Evolutionary conservation across 1,140 invertebrate genomes (phyloP).

Genomic region (Homarus americanus): DNA sequence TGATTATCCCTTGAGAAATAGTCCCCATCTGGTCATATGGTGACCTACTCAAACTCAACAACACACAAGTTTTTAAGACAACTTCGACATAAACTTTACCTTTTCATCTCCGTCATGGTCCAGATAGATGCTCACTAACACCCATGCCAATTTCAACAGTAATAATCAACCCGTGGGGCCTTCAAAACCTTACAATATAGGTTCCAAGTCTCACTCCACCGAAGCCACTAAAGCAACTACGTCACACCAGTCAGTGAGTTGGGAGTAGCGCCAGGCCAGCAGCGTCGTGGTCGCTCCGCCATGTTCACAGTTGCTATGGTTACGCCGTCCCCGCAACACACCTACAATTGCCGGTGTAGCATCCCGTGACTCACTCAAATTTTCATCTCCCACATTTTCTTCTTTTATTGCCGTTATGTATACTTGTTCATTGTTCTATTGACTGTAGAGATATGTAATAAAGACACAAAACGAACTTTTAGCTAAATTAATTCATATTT

Average conservation of each 20-base stretch:
- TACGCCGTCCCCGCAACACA: conserved; percentile 47
- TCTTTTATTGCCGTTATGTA: neutral
- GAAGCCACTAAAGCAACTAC: conserved; percentile 54
- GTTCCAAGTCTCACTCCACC: conserved; percentile 31
- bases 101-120: conserved; percentile 13
- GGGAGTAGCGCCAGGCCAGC: neutral
- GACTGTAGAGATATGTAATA: too few relatives aligned
- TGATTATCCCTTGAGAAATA: neutral
- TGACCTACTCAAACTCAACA: neutral
- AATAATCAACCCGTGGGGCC: conserved; percentile 10
- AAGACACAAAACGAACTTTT: too few relatives aligned
- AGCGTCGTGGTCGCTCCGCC: conserved; percentile 55
- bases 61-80: neutral
- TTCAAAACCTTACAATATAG: neutral
- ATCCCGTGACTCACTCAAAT: neutral
- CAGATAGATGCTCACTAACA: neutral
- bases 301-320: conserved; percentile 45
- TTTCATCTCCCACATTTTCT: neutral
- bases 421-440: too few relatives aligned
- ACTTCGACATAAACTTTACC: neutral
- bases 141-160: conserved; percentile 32
- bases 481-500: too few relatives aligned
- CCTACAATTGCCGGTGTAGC: neutral
- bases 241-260: conserved; percentile 16
- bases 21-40: neutral